Conservation (phyloP, 2,797 vertebrate species). For the Periophthalmus magnuspinnatus region DNA sequence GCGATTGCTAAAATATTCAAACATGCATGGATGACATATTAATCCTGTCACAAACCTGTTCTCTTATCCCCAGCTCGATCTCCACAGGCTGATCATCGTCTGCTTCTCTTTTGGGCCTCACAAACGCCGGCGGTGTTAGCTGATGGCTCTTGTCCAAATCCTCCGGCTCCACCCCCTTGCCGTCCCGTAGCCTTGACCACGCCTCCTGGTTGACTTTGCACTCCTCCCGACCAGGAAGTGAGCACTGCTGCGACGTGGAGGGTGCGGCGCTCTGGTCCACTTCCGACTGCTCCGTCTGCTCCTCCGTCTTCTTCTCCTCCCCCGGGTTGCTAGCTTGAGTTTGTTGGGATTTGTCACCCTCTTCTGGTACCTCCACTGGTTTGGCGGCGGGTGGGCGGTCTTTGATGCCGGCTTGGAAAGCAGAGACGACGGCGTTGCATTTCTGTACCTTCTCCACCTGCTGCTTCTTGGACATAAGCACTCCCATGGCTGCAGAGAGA, state of each 20-base stretch:
- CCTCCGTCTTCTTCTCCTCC: slow-evolving; percentile 69
- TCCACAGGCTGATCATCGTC: slow-evolving; percentile 85
- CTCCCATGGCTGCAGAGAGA: slow-evolving; percentile 85
- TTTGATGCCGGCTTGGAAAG: slow-evolving; percentile 90
- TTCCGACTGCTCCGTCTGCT: slow-evolving; percentile 66
- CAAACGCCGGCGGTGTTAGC: slow-evolving; percentile 87
- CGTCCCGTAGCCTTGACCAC: slow-evolving; percentile 91
- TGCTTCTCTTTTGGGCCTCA: slow-evolving; percentile 86
- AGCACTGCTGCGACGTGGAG: slow-evolving; percentile 62
- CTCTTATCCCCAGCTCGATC: slow-evolving; percentile 83
- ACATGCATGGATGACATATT: too few species aligned
- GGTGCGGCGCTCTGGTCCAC: slow-evolving; percentile 69
- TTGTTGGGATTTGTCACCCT: slow-evolving; percentile 72
- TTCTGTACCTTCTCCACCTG: slow-evolving; percentile 98
- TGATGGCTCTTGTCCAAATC: slow-evolving; percentile 87
- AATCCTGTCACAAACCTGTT: slow-evolving; percentile 73
- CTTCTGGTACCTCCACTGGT: slow-evolving; percentile 72
- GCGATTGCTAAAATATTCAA: too few species aligned
- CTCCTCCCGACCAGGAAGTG: slow-evolving; percentile 66
- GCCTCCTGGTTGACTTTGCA: slow-evolving; percentile 82
- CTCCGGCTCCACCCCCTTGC: slow-evolving; percentile 92
- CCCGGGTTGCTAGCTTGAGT: slow-evolving; percentile 56
- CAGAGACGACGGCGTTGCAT: slow-evolving; percentile 90
- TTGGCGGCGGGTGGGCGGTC: slow-evolving; percentile 75
- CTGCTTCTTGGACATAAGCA: slow-evolving; percentile 91